Percentiles rank a stretch among this genome's conserved stretches.
These are phyloP conservation scores for Tuberolachnus salignus DNA, from an alignment of 2,888 invertebrate genomes.

Conservation along the genomic window DNA sequence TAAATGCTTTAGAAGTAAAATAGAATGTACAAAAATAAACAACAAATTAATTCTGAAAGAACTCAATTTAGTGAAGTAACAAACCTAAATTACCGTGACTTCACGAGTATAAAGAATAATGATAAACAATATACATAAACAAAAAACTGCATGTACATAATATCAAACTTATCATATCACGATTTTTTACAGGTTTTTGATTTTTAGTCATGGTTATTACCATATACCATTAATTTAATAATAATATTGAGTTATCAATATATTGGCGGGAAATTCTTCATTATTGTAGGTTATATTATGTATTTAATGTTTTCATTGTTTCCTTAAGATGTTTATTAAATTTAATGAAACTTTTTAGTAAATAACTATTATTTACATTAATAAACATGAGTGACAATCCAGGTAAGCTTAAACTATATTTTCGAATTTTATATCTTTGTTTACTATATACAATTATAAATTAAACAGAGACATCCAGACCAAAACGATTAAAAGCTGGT, in stretches of 20 bases:
- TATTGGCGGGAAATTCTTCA: conserved; percentile 49
- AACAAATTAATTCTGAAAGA: not conserved
- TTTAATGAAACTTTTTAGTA: too few species aligned
- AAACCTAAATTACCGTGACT: too few species aligned
- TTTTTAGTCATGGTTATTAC: not conserved
- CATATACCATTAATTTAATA: not conserved
- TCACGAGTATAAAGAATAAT: not conserved
- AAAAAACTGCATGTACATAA: conserved; percentile 4
- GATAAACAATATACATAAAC: conserved; percentile 25
- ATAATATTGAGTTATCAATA: not conserved
- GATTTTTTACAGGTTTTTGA: not conserved
- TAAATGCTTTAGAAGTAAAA: not conserved
- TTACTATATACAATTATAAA: not conserved
- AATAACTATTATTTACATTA: too few species aligned
- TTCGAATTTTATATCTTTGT: not conserved
- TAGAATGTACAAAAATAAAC: not conserved
- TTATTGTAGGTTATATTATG: conserved; percentile 34
- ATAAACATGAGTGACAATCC: conserved; percentile 34
- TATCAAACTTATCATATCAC: not conserved
- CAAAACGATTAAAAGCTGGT: conserved; percentile 60
- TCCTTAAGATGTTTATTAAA: not conserved
- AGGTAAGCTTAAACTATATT: conserved; percentile 26
- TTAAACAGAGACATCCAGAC: conserved; percentile 39
- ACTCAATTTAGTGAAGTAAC: too few species aligned
- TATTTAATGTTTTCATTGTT: not conserved